Conservation (phyloP, 2,888 invertebrate genomes). For the Lasioglossum zephyrum region DNA sequence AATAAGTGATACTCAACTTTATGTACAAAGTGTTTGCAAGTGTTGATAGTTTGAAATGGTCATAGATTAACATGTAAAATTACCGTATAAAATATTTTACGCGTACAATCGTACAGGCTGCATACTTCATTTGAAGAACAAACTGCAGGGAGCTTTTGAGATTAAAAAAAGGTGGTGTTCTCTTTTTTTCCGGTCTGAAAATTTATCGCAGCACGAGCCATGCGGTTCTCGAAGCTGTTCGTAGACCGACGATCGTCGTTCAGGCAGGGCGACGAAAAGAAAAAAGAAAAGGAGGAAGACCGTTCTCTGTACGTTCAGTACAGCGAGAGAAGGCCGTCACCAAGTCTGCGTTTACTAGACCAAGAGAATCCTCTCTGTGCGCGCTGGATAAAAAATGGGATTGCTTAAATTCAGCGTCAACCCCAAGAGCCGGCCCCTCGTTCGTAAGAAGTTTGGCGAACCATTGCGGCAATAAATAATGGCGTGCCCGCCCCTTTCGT, state of each 20-base stretch:
- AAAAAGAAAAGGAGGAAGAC: not conserved
- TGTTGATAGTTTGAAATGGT: not conserved
- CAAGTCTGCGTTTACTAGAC: conserved; percentile 67
- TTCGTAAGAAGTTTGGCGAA: conserved; percentile 72
- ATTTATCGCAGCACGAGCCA: not conserved
- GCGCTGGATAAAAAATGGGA: conserved; percentile 69
- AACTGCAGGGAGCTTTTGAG: not conserved
- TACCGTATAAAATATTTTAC: not conserved
- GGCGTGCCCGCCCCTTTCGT: conserved; percentile 68
- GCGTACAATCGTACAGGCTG: not conserved
- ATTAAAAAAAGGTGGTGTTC: not conserved
- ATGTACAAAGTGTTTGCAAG: not conserved
- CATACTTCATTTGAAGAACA: not conserved
- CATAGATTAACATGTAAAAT: not conserved
- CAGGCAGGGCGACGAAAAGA: not conserved
- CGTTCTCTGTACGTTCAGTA: not conserved
- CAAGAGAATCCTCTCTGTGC: conserved; percentile 71
- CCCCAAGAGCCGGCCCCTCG: conserved; percentile 64
- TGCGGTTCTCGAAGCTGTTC: not conserved
- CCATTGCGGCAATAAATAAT: conserved; percentile 78
- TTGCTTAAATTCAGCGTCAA: conserved; percentile 74
- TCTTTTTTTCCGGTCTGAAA: not conserved
- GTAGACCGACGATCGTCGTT: not conserved
- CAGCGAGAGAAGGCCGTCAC: conserved; percentile 55
- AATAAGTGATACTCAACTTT: not conserved